These are phyloP conservation scores for Rotaria macrura DNA, from an alignment of 2,888 invertebrate genomes.

Conservation along the genomic window DNA sequence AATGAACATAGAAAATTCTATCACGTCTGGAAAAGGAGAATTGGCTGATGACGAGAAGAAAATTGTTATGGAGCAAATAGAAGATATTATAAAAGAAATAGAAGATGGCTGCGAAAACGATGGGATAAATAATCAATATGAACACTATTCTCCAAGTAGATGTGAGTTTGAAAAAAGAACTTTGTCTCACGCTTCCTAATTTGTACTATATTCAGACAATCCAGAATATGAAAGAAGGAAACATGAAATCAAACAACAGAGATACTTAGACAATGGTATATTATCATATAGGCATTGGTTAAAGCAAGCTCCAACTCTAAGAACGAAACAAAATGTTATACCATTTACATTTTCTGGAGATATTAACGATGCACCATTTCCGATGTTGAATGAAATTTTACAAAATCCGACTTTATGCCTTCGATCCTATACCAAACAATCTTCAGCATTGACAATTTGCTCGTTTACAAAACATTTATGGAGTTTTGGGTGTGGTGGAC, in stretches of 20 bases:
- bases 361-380: not conserved
- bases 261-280: not conserved
- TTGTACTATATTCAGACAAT: not conserved
- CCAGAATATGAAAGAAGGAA: not conserved
- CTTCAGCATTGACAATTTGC: not conserved
- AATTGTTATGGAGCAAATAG: not conserved
- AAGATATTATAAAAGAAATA: not conserved
- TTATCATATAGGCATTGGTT: not conserved
- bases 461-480: not conserved
- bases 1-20: not conserved
- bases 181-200: not conserved
- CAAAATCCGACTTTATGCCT: not conserved
- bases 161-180: not conserved
- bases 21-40: not conserved
- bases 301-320: not conserved
- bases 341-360: not conserved
- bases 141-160: not conserved
- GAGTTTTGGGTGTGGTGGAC: too few species aligned
- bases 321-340: not conserved
- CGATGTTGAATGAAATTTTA: not conserved
- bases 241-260: not conserved
- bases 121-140: not conserved
- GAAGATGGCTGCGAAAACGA: not conserved
- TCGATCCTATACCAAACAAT: not conserved
- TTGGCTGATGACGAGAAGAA: not conserved